phyloP scores from a whole-genome alignment of 2,113 vertebrate species.

The Sterrhoptilus dennistouni region DNA sequence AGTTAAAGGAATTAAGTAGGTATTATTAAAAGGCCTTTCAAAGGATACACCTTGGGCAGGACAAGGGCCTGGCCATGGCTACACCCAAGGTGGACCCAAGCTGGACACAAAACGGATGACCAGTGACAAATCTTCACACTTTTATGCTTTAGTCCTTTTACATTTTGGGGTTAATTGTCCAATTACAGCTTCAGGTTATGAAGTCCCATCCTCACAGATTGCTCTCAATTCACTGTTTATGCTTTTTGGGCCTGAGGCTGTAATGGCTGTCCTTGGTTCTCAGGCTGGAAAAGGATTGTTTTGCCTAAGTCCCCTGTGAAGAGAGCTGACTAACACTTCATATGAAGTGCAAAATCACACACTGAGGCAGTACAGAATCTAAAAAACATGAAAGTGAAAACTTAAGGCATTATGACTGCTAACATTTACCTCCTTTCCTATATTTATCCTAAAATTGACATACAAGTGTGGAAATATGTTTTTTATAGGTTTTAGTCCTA shows the following conservation, averaged over 20 bases:
- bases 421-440: neutral
- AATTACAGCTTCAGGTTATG: neutral
- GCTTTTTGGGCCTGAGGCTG: neutral
- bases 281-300: neutral
- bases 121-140: neutral
- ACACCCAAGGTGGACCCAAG: neutral
- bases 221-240: neutral
- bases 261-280: neutral
- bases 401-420: neutral
- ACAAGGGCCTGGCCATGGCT: neutral
- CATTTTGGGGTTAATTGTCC: neutral
- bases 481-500: neutral
- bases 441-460: neutral
- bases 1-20: neutral
- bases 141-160: neutral
- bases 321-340: neutral
- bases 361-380: neutral
- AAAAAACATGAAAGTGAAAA: neutral
- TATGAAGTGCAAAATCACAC: neutral
- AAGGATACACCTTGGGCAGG: neutral
- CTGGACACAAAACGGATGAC: neutral
- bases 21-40: neutral
- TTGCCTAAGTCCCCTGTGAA: neutral
- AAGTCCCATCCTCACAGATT: neutral
- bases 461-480: neutral